These are phyloP conservation scores for Zaprionus taronus DNA, from an alignment of 1,140 invertebrate species.

Conservation along the genomic window DNA sequence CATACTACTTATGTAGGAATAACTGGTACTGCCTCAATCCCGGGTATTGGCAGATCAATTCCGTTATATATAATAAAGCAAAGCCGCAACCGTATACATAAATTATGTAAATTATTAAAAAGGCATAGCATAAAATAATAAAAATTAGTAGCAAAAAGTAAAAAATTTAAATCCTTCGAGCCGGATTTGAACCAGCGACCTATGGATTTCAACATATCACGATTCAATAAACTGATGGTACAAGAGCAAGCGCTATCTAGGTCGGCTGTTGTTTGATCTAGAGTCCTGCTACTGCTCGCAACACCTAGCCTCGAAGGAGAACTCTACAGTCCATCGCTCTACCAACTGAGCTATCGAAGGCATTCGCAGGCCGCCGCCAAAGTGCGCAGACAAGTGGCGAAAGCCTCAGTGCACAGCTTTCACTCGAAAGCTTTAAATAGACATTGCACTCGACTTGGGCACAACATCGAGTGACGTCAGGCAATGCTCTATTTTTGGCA, in stretches of 20 bases:
- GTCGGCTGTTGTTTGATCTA: slow-evolving; percentile 49
- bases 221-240: slow-evolving; percentile 57
- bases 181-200: slow-evolving; percentile 90
- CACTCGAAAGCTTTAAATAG: slow-evolving; percentile 75
- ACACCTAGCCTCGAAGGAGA: slow-evolving; percentile 58
- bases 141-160: not conserved
- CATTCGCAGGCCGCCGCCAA: slow-evolving; percentile 38
- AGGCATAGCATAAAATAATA: slow-evolving; percentile 3
- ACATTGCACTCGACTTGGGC: not conserved
- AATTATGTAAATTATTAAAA: slow-evolving; percentile 1
- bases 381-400: slow-evolving; percentile 20
- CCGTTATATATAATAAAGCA: too few species aligned
- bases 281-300: slow-evolving; percentile 58
- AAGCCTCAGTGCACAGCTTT: slow-evolving; percentile 49
- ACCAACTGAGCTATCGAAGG: slow-evolving; percentile 95
- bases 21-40: too few species aligned
- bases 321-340: slow-evolving; percentile 94
- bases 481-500: slow-evolving; percentile 56
- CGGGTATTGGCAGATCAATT: too few species aligned
- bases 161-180: slow-evolving; percentile 86
- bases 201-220: slow-evolving; percentile 86
- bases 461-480: slow-evolving; percentile 36
- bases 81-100: too few species aligned
- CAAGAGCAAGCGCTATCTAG: slow-evolving; percentile 62
- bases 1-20: too few species aligned